Evolutionary conservation across 2,797 vertebrate genomes (phyloP).

Genomic region (Halcyon leucocephala): DNA sequence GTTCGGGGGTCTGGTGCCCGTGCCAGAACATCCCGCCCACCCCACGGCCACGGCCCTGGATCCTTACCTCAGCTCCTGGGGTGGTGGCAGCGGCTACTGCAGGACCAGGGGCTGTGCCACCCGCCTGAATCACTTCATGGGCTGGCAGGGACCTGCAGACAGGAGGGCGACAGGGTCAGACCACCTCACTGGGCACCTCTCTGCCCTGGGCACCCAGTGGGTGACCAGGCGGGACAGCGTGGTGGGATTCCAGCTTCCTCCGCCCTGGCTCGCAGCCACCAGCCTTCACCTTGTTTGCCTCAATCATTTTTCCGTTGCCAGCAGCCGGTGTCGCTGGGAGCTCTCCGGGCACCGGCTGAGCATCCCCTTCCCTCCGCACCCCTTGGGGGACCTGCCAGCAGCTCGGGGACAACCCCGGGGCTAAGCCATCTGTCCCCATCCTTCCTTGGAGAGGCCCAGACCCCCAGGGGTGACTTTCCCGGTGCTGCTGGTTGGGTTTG

Average conservation of each 20-base stretch:
- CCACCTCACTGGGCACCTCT: rapidly evolving
- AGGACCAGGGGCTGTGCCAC: slow-evolving; percentile 41
- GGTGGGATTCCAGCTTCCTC: rapidly evolving
- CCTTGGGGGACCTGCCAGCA: not conserved
- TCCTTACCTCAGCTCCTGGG: slow-evolving; percentile 38
- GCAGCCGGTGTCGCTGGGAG: not conserved
- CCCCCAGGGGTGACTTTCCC: not conserved
- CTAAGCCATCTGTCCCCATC: not conserved
- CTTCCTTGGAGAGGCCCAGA: not conserved
- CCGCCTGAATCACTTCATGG: slow-evolving; percentile 82
- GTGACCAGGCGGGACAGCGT: rapidly evolving
- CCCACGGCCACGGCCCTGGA: rapidly evolving
- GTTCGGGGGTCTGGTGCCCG: rapidly evolving
- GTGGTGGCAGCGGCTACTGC: not conserved
- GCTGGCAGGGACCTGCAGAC: not conserved
- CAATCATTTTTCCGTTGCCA: not conserved
- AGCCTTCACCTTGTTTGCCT: not conserved
- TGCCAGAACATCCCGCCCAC: rapidly evolving
- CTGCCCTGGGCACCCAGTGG: not conserved
- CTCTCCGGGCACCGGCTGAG: not conserved
- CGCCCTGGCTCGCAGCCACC: rapidly evolving
- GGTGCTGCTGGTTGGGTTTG: not conserved
- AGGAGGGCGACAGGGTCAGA: not conserved
- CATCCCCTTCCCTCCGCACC: not conserved
- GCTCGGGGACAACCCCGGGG: not conserved